A percentile compares a stretch with the other conserved stretches of the same genome.
Conservation (phyloP, 2,888 invertebrate species). For the Drosophila quinaria region DNA sequence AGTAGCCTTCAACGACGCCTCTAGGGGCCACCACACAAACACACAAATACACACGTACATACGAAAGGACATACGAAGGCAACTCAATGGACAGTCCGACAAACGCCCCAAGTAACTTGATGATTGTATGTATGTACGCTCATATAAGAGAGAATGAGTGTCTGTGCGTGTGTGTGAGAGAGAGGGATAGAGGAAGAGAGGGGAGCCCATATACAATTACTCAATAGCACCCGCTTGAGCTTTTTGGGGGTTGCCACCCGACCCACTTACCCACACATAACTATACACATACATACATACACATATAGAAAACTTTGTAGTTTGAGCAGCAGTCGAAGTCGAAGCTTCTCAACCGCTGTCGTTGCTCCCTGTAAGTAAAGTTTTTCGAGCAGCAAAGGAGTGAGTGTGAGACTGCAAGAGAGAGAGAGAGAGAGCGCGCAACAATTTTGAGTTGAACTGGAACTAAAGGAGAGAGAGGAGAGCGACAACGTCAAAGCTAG, state of each 20-base stretch:
- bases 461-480: slow-evolving; percentile 30
- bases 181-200: slow-evolving; percentile 20
- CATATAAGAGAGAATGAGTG: slow-evolving; percentile 32
- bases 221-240: slow-evolving; percentile 77
- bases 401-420: slow-evolving; percentile 9
- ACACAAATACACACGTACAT: slow-evolving; percentile 32
- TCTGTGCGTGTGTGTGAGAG: slow-evolving; percentile 2
- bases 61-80: slow-evolving; percentile 74
- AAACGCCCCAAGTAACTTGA: slow-evolving; percentile 74
- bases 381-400: slow-evolving; percentile 40
- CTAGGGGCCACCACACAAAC: slow-evolving; percentile 53
- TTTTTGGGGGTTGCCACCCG: slow-evolving; percentile 75
- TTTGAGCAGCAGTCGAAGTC: slow-evolving; percentile 49
- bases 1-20: slow-evolving; percentile 78
- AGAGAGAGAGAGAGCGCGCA: slow-evolving; percentile 51
- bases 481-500: slow-evolving; percentile 47
- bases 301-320: slow-evolving; percentile 58
- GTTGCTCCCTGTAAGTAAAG: slow-evolving; percentile 58
- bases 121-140: slow-evolving; percentile 62
- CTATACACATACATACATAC: slow-evolving; percentile 40
- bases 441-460: slow-evolving; percentile 64
- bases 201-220: slow-evolving; percentile 68
- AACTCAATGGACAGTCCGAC: slow-evolving; percentile 74
- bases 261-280: slow-evolving; percentile 58
- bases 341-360: slow-evolving; percentile 8